Base-by-base conservation (phyloP, 2,113 vertebrate species). In the Notechis scutatus region DNA sequence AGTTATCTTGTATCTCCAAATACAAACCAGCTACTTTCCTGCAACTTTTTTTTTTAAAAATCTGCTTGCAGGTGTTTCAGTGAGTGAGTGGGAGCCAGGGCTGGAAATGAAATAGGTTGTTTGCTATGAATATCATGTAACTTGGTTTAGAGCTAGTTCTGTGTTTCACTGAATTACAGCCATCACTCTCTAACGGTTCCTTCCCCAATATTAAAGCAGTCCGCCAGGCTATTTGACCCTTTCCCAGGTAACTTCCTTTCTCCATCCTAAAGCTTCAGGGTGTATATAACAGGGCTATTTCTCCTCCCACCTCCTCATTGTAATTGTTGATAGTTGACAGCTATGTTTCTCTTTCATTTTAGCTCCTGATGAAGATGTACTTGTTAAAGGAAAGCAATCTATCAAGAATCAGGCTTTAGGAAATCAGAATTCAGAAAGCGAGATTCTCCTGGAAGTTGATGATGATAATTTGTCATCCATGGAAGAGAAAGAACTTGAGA, bases 401-500 rank as follows among this genome's bases (percentile, higher is more conserved):
- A 99, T 99, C 98, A 98, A 97, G 96, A 98, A 98, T 95, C 99
- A 99, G 95, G 98, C 97, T 96, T 97, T 99, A 97, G 98, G 98
- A 97, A 99, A 98, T 97, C 99, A 99, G 95, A 99, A 98, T 97
- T 98, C 98, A 0, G 99, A 99, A 95, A 99, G 98, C 50, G 99
- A 99, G 96, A 95, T 98, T 57, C 97, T 98, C 81, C 95, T 99
- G 94, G 99, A 99, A 94, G 98, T 97, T 1, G 99, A 99, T 50
- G 99, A 99, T 4, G 99, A 99, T 97, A 98, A 98, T 85, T 97
- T 99, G 96, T 99, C 99, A 92, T 99, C 98, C 93, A 96, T 99
- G 93, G 99, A 99, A 90, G 99, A 99, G 94, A 99, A 99, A 97
- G 99, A 99, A 95, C 96, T 99, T 97, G 99, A 99, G 96, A 99